Percentiles rank a stretch among this genome's conserved stretches.
phyloP scores from a whole-genome alignment of 1,140 invertebrate genomes.

The Nixonia krombeini region DNA sequence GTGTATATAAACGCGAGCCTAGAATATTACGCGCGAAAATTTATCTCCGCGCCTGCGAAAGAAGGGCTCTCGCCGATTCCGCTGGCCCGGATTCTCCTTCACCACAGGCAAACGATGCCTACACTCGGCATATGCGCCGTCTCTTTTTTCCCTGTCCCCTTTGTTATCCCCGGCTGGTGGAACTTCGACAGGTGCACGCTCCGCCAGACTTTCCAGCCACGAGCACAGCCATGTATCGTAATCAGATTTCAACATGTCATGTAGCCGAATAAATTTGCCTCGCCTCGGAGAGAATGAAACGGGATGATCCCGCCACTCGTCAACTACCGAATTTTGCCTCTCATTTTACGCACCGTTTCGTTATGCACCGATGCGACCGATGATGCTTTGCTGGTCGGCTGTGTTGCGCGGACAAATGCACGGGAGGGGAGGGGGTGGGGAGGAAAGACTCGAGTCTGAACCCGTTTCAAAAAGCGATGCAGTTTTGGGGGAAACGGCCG shows the following conservation, averaged over 20 bases:
- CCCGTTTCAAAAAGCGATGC: too few relatives aligned
- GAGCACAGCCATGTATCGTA: background rate
- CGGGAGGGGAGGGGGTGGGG: too few relatives aligned
- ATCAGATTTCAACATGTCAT: conserved; percentile 34
- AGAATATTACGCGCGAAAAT: conserved; percentile 43
- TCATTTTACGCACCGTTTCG: background rate
- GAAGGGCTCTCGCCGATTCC: conserved; percentile 23
- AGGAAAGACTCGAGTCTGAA: too few relatives aligned
- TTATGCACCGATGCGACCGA: too few relatives aligned
- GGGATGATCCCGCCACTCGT: background rate
- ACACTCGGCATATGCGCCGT: conserved; percentile 10
- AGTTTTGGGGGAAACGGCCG: too few relatives aligned
- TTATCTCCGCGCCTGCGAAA: conserved; percentile 44
- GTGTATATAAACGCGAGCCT: conserved; percentile 39
- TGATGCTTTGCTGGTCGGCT: too few relatives aligned
- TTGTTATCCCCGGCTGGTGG: conserved; percentile 21
- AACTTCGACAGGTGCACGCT: conserved; percentile 25
- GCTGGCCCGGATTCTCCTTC: conserved; percentile 24
- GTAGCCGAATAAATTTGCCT: conserved; percentile 11
- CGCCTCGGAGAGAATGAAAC: background rate
- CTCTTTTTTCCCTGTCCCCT: conserved; percentile 1
- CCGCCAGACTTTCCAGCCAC: conserved; percentile 3
- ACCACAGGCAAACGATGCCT: conserved; percentile 32
- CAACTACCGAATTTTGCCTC: background rate
- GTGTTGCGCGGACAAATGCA: too few relatives aligned